Evolutionary conservation across 2,888 invertebrate genomes (phyloP).

Genomic region (Eilema sororculum): DNA sequence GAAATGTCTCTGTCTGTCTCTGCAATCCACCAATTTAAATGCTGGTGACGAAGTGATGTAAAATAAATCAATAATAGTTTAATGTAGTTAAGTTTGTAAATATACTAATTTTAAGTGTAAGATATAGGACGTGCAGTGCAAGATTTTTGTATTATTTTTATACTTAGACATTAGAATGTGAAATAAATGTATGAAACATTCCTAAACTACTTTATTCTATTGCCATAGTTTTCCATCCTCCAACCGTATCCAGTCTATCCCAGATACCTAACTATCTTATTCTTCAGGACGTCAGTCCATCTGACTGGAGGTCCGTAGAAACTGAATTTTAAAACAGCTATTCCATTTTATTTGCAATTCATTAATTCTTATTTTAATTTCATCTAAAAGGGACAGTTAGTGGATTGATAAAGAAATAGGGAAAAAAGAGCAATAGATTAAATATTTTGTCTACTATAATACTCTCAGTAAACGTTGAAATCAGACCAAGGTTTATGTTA

Average conservation of each 20-base stretch:
- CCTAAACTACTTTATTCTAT: not conserved
- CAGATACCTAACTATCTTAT: not conserved
- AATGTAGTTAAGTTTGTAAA: conserved; percentile 23
- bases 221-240: not conserved
- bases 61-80: not conserved
- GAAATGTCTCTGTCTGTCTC: not conserved
- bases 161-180: not conserved
- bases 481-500: too few species aligned
- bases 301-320: too few species aligned
- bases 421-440: too few species aligned
- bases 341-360: too few species aligned
- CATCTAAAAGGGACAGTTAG: not conserved
- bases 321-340: too few species aligned
- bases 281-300: not conserved
- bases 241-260: not conserved
- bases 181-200: not conserved
- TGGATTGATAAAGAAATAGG: too few species aligned
- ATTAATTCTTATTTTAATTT: not conserved
- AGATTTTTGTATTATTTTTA: conserved; percentile 6
- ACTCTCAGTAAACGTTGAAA: too few species aligned
- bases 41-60: not conserved
- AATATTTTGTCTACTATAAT: too few species aligned
- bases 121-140: not conserved
- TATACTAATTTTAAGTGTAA: conserved; percentile 11
- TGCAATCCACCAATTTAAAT: not conserved